Evolutionary conservation across 2,797 vertebrate species (phyloP).

Genomic region (Mormyrus proboscirostris): DNA sequence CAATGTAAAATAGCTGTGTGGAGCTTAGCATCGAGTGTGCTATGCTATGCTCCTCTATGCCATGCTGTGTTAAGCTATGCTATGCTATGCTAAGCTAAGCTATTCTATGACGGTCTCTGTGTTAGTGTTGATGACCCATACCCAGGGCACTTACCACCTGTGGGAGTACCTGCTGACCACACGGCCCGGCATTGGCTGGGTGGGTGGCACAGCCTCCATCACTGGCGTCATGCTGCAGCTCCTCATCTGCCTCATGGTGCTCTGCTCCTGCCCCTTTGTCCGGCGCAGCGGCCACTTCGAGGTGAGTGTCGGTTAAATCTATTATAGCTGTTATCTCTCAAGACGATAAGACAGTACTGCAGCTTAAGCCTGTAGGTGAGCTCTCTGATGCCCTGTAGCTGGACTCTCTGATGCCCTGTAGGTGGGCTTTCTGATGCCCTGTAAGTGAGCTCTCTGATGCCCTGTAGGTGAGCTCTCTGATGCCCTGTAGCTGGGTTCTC

Average conservation of each 20-base stretch:
- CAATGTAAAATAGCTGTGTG: neutral
- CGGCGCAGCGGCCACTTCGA: constrained; percentile 79
- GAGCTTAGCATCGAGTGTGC: neutral
- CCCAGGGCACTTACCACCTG: constrained; percentile 41
- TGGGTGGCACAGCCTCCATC: constrained; percentile 60
- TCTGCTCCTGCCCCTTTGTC: constrained; percentile 74
- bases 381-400: neutral
- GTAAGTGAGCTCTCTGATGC: neutral
- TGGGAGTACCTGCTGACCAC: constrained; percentile 73
- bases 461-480: neutral
- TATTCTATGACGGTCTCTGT: neutral
- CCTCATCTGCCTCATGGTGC: constrained; percentile 64
- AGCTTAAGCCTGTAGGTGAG: neutral
- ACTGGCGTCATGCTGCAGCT: constrained; percentile 66
- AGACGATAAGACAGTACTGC: neutral
- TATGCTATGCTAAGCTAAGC: neutral
- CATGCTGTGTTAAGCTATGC: neutral
- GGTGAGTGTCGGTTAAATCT: constrained; percentile 44
- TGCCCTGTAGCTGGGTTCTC: neutral
- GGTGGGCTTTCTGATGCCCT: neutral
- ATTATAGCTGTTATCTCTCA: neutral
- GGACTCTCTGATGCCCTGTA: neutral
- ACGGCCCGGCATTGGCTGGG: constrained; percentile 67
- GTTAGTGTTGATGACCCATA: constrained; percentile 52
- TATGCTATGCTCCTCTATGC: neutral